Evolutionary conservation across 2,888 invertebrate genomes (phyloP), one percentile per base, ranked within the genome.

Genomic region (Augochlorella aurata): DNA sequence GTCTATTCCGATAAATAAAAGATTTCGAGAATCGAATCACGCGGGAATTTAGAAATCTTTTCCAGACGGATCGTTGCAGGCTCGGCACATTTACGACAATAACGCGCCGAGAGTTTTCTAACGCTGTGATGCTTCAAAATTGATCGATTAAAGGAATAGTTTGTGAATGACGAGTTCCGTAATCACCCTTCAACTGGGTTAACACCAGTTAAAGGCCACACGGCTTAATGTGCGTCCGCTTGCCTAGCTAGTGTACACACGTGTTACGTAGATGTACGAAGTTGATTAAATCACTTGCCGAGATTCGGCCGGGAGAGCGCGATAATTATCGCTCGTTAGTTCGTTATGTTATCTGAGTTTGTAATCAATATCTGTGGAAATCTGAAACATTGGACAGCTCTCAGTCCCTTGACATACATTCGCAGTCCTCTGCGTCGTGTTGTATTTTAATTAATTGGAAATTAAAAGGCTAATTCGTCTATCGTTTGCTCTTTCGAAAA

Each of bases 291-390:
- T 92, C 89, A 89, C 88, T 89, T 83, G 84, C 84, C 67, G 86
- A 86, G 85, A 89, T 85, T 84, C 77, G 86, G 86, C 81, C 81
- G 81, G 83, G 85, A 87, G 89, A 87, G 87, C 84, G 87, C 85
- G 90, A 91, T 91, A 91, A 91, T 92, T 91, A 91, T 90, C 89
- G 88, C 90, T 89, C 88, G 90, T 89, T 91, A 90, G 90, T 89
- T 88, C 84, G 89, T 90, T 90, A 89, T 87, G 88, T 89, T 89
- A 89, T 89, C 89, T 89, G 85, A 87, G 89, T 90, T 88, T 84
- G 90, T 89, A 91, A 90, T 91, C 91, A 89, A 92, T 90, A 90
- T 85, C 75, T 81, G 76, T 81, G 87, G 84, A 87, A 87, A 86
- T 85, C 79, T 81, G 77, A 81, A 79, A 74, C 71, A 70, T 74